Percentiles rank a stretch among this genome's conserved stretches.
Evolutionary conservation across 30 jellyfish, hydroid and myxozoan species (phyloP).

Genomic region (Haliclystus octoradiatus): DNA sequence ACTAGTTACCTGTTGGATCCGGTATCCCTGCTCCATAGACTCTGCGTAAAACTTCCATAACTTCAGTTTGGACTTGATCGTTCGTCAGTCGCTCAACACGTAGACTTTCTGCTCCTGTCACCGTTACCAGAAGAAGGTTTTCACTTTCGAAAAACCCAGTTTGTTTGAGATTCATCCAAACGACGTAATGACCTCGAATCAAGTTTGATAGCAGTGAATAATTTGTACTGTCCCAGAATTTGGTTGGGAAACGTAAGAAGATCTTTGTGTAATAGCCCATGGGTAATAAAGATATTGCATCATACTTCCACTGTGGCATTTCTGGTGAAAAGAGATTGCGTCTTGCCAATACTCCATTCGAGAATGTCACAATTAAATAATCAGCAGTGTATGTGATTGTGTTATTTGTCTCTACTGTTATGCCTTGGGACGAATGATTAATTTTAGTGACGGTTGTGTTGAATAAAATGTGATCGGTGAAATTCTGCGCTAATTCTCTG

Average conservation of each 20-base stretch:
- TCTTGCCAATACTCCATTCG: constrained; percentile 46
- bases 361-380: constrained; percentile 32
- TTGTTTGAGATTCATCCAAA: constrained; percentile 28
- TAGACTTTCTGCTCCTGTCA: constrained; percentile 31
- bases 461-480: too few species aligned
- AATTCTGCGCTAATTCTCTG: too few species aligned
- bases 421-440: too few species aligned
- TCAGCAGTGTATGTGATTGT: constrained; percentile 54
- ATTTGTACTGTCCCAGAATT: constrained; percentile 69
- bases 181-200: constrained; percentile 41
- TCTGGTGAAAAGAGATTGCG: constrained; percentile 32
- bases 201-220: constrained; percentile 36
- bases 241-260: constrained; percentile 42
- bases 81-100: constrained; percentile 31
- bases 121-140: constrained; percentile 36
- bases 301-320: constrained; percentile 66
- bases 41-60: constrained; percentile 15
- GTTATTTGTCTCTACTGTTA: constrained; percentile 8
- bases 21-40: constrained; percentile 40
- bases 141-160: constrained; percentile 35
- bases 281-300: constrained; percentile 28
- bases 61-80: constrained; percentile 26
- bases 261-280: constrained; percentile 57
- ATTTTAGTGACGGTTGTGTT: too few species aligned
- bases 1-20: constrained; percentile 22